Base-by-base conservation (phyloP, 2,888 invertebrate species). In the Microctonus aethiopoides region DNA sequence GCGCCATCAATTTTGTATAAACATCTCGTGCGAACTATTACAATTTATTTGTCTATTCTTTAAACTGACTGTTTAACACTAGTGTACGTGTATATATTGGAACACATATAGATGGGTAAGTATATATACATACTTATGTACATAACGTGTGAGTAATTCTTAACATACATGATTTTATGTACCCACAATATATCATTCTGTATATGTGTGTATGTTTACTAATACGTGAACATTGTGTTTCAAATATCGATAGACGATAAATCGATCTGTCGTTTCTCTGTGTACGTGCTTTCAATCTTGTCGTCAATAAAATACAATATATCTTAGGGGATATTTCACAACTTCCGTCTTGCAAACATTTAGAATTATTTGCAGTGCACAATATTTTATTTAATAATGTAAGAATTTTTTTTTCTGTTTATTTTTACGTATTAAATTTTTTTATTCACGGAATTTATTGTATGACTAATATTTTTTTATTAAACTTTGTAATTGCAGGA, bases 21-120 rank as follows among this genome's bases (percentile, higher is more conserved):
- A 7, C 46, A 16, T 46, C 46, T 74, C 74, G 75, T 72, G 74
- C 75, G 72, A 75, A 75, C 71, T 62, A 61, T 71, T 71, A 74
- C 71, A 74, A 74, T 75, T 75, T 74, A 75, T 75, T 13, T 57
- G 57, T 57, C 57, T 57, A 34, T 57, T 32, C 32, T 57, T 32
- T 54, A 2, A 26, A 54, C 54, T 26, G 24, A 24, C 52, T 9
- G 7, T 26, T 26, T 24, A 29, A 6, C 54, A 54, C 29, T 7
- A 54, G 20, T 22, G 20, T 52, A 11, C 11, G 36, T 36, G 7
- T 41, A 5, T n/a, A n/a, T 46, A n/a, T 46, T n/a, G 46, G 7
- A 7, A 9, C 16, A n/a, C 16, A 7, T 16, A 7, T 46, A 16
- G 3, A 4, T 39, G 39, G n/a, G 46, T 16, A n/a, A 16, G 7